Evolutionary conservation across 2,797 vertebrate genomes (phyloP), one percentile per base, ranked within the genome.

Genomic region (Poecilia gillii): DNA sequence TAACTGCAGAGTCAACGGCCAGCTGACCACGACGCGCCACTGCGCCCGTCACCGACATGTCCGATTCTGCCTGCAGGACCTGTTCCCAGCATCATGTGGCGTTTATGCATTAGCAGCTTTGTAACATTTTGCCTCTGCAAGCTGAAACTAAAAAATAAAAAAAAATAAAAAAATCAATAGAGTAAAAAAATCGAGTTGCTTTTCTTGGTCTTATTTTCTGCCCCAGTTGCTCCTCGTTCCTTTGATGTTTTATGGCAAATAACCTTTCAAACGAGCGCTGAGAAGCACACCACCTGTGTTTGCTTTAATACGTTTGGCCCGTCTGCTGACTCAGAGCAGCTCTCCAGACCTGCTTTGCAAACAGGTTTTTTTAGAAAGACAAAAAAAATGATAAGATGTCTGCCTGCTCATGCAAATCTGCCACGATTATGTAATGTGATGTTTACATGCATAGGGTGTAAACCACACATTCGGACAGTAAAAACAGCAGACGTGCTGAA

Each of bases 1-100:
- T 93, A 86, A 93, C 87, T 91, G 77, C 88, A 33, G 55, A 80
- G 83, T 91, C 80, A 86, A 85, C 84, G 62, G 85, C 84, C 77
- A 79, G 46, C 78, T 62, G 80, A 62, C 78, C 80, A 75, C 74
- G 71, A 87, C 70, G 81, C 87, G 62, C 79, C 23, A 72, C 77
- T 79, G 72, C 76, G 74, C 76, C 77, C 31, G 43, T 81, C 66
- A 53, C 81, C 70, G 81, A 74, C 77, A 79, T 74, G 31, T 73
- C 47, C 43, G 9, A 47, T 84, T 47, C 55, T 36, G 12, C 28
- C 33, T 33, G 28, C 3, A 6, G 31, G 76, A 71, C 55, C 31
- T 25, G 76, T 66, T 57, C 64, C 57, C 55, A 59, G 47, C 20
- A 12, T 25, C 53, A 51, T 39, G 57, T 11, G 57, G 45, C 73